phyloP scores from a whole-genome alignment of 2,888 invertebrate genomes.

The Heliconius ethilla region DNA sequence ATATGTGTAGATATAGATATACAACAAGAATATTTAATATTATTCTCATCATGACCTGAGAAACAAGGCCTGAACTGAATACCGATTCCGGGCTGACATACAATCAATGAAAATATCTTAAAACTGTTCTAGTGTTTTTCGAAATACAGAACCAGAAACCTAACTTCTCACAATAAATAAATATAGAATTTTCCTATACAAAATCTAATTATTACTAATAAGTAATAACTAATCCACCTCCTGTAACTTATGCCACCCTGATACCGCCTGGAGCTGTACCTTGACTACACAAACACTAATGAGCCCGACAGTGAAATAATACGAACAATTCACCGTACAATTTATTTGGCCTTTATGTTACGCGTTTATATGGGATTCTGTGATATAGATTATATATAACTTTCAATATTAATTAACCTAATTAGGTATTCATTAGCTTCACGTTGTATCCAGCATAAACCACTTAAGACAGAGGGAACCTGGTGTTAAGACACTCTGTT shows the following conservation, averaged over 20 bases:
- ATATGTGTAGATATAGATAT: no score
- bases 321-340: slow-evolving; percentile 43
- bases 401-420: background rate
- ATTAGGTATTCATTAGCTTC: background rate
- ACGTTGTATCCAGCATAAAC: background rate
- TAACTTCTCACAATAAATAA: no score
- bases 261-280: slow-evolving; percentile 54
- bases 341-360: slow-evolving; percentile 40
- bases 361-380: background rate
- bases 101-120: no score
- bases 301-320: slow-evolving; percentile 57
- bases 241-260: slow-evolving; percentile 44
- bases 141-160: no score
- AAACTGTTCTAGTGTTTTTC: no score
- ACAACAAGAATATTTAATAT: no score
- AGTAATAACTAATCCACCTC: background rate
- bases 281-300: slow-evolving; percentile 62
- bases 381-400: background rate
- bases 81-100: no score
- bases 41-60: no score
- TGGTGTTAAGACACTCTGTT: no score
- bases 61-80: no score
- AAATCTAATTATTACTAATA: no score
- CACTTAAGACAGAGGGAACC: background rate
- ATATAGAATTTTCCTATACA: no score